Evolutionary conservation across 2,797 vertebrate species (phyloP).

Genomic region (Acropternis orthonyx): DNA sequence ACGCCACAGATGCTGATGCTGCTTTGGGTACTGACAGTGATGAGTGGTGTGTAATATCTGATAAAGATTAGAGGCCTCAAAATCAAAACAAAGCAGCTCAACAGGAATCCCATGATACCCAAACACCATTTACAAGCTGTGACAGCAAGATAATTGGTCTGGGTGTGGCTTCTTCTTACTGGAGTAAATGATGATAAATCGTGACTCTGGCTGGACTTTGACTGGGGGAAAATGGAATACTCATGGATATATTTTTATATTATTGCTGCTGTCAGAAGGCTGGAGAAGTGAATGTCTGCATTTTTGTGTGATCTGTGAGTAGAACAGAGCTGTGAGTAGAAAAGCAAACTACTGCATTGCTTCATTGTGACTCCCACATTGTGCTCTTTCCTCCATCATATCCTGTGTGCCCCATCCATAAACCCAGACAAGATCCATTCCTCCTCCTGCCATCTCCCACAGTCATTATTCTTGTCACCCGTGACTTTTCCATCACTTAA

Average conservation of each 20-base stretch:
- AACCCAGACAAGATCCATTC: neutral
- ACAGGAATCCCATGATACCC: slow-evolving; percentile 32
- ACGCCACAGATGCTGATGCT: neutral
- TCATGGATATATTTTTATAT: slow-evolving; percentile 35
- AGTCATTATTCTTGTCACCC: neutral
- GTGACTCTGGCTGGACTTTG: slow-evolving; percentile 28
- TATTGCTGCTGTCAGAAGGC: slow-evolving; percentile 20
- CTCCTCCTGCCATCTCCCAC: neutral
- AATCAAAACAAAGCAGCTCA: slow-evolving; percentile 37
- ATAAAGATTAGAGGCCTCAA: slow-evolving; percentile 59
- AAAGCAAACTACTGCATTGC: neutral
- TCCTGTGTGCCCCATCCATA: neutral
- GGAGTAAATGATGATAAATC: slow-evolving; percentile 56
- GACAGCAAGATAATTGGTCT: slow-evolving; percentile 52
- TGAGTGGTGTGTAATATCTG: slow-evolving; percentile 61
- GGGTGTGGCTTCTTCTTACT: slow-evolving; percentile 36
- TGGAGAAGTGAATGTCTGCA: neutral
- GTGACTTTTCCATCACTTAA: neutral
- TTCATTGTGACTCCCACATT: neutral
- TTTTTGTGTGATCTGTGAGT: slow-evolving; percentile 11
- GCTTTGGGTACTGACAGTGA: slow-evolving; percentile 52
- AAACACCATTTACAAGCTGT: slow-evolving; percentile 44
- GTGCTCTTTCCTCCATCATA: neutral
- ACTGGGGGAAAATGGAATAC: slow-evolving; percentile 4
- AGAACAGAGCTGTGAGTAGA: neutral